These are phyloP conservation scores for Ptychoptera contaminata DNA, from an alignment of 2,888 invertebrate species.

Conservation along the genomic window DNA sequence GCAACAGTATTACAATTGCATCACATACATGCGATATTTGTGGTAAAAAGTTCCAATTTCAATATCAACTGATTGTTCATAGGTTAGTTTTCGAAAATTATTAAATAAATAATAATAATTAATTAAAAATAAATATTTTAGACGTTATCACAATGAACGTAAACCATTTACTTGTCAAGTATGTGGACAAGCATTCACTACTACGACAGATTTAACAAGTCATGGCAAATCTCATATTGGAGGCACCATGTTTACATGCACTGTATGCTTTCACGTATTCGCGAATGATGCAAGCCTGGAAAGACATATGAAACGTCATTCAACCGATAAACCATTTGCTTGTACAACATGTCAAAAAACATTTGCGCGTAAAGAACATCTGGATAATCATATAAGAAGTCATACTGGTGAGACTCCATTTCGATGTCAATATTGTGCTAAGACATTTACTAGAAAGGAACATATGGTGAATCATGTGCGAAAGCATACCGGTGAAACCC, in stretches of 20 bases:
- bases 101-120: neutral
- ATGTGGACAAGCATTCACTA: constrained; percentile 69
- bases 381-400: constrained; percentile 72
- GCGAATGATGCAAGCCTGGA: constrained; percentile 54
- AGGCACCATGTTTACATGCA: constrained; percentile 57
- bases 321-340: constrained; percentile 71
- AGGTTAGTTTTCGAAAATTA: constrained; percentile 18
- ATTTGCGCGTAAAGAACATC: constrained; percentile 73
- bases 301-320: constrained; percentile 64
- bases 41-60: constrained; percentile 73
- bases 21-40: constrained; percentile 68
- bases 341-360: constrained; percentile 76
- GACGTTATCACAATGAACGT: constrained; percentile 71
- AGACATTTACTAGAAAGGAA: constrained; percentile 70
- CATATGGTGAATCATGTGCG: constrained; percentile 77
- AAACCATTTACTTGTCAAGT: constrained; percentile 71
- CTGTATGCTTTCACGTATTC: constrained; percentile 57
- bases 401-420: constrained; percentile 73
- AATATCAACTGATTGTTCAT: constrained; percentile 76
- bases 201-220: constrained; percentile 60
- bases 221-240: constrained; percentile 77
- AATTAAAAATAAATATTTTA: neutral
- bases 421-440: constrained; percentile 70
- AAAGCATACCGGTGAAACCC: constrained; percentile 68
- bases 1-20: constrained; percentile 8